Base-by-base conservation (phyloP, 1,140 invertebrate genomes). In the Trachelipus rathkii region DNA sequence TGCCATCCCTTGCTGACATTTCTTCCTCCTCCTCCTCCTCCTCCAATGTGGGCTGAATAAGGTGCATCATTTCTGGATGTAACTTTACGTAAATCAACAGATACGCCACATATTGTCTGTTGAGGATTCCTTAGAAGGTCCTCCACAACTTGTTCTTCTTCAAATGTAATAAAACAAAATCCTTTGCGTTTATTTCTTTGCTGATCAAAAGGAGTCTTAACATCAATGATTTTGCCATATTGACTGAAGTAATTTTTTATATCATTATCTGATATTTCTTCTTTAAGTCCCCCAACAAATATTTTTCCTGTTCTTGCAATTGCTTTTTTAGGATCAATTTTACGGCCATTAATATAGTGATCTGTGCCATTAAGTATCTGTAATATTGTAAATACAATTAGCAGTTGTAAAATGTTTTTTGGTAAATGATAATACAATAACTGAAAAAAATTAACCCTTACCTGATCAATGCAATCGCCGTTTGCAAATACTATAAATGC, bases 171-270 rank as follows among this genome's bases (percentile, higher is more conserved):
- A 84, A 97, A 97, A 84, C 94, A 96, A 87, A 96, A 97, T 75
- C 92, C 93, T 87, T 96, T 95, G 81, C 95, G 90, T 85, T 97
- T 94, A 84, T 95, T 96, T 87, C 97, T 97, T 85, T 91, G 91
- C 85, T 97, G 97, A 84, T 98, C 95, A 84, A 95, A 96, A 73
- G 96, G 95, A 90, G 96, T 94, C 86, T 97, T 95, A 73, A 97
- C 89, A 82, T 97, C 94, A 72, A 94, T 90, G 80, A 98, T 94
- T 53, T 76, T 94, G 84, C 95, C 95, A 87, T 92, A 96, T 84
- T 95, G 91, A 76, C 89, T 88, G 84, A 97, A 97, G 86, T 94
- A 95, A 79, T 88, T 90, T 83, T 93, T 95, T 80, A 97, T 96
- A 83, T 97, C 95, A 82, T 95, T 94, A 87, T 97, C 95, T 70